These are phyloP conservation scores for Lasioglossum baleicum DNA, from an alignment of 1,140 invertebrate species.

Conservation along the genomic window DNA sequence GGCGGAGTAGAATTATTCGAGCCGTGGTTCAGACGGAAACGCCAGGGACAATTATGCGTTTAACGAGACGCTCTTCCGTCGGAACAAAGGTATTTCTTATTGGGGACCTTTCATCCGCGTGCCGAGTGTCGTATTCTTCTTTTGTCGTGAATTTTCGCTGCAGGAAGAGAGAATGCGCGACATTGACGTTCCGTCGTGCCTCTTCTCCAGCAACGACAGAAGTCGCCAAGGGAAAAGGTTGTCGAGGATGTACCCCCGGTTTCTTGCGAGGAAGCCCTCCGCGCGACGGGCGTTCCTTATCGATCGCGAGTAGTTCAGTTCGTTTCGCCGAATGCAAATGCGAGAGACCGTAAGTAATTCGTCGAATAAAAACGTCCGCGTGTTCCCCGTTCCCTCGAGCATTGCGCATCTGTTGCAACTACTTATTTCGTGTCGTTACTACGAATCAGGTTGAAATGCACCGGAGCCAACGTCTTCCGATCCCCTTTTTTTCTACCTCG, in stretches of 20 bases:
- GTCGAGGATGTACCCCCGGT: constrained; percentile 24
- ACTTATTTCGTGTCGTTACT: background rate
- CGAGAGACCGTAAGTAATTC: constrained; percentile 16
- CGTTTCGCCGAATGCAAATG: constrained; percentile 14
- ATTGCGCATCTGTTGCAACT: background rate
- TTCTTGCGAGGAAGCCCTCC: background rate
- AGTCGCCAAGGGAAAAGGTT: constrained; percentile 15
- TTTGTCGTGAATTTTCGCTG: constrained; percentile 55
- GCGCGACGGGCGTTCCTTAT: constrained; percentile 4
- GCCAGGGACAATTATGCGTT: constrained; percentile 58
- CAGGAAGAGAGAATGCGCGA: constrained; percentile 26
- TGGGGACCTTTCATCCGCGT: constrained; percentile 46
- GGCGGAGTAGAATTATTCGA: background rate
- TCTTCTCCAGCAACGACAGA: no score
- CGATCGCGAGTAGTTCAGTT: constrained; percentile 15
- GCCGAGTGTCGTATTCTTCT: constrained; percentile 30
- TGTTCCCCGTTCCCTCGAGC: background rate
- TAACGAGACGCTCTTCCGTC: constrained; percentile 54
- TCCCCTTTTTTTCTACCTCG: no score
- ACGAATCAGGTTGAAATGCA: background rate
- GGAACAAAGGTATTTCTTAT: constrained; percentile 57
- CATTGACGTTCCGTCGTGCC: constrained; percentile 35
- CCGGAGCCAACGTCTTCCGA: background rate
- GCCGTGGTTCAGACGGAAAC: constrained; percentile 3
- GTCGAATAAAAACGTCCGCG: background rate